Percentiles rank a stretch among this genome's conserved stretches.
phyloP scores from a whole-genome alignment of 2,888 invertebrate species.

The Dasysyrphus tricinctus region DNA sequence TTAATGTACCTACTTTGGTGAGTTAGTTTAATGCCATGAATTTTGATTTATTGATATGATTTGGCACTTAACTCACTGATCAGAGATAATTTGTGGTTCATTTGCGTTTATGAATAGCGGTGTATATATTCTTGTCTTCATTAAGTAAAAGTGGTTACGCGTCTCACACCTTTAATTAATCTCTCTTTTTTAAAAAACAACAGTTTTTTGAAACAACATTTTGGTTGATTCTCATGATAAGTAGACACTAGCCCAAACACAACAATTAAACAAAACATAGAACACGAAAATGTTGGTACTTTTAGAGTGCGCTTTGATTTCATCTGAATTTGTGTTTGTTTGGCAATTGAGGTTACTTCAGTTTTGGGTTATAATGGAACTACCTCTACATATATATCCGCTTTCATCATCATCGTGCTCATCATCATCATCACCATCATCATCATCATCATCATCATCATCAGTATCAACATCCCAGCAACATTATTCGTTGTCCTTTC shows the following conservation, averaged over 20 bases:
- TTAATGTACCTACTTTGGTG: no score
- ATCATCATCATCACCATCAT: constrained; percentile 1
- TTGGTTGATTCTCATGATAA: constrained; percentile 30
- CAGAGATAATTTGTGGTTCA: no score
- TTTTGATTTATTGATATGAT: no score
- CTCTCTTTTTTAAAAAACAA: neutral
- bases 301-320: constrained; percentile 28
- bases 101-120: no score
- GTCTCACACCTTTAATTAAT: neutral
- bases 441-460: neutral
- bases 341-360: constrained; percentile 64
- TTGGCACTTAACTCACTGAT: no score
- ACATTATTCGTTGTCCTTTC: constrained; percentile 55
- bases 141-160: neutral
- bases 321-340: constrained; percentile 55
- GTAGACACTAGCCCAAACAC: constrained; percentile 30
- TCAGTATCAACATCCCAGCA: neutral
- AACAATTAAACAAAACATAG: constrained; percentile 67
- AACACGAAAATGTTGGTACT: constrained; percentile 49
- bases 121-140: no score
- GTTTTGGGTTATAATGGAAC: neutral
- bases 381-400: neutral
- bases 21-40: no score
- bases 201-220: neutral
- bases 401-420: constrained; percentile 6